Evolutionary conservation across 2,113 vertebrate genomes (phyloP), one percentile per base, ranked within the genome.

Genomic region (Seriola aureovittata): DNA sequence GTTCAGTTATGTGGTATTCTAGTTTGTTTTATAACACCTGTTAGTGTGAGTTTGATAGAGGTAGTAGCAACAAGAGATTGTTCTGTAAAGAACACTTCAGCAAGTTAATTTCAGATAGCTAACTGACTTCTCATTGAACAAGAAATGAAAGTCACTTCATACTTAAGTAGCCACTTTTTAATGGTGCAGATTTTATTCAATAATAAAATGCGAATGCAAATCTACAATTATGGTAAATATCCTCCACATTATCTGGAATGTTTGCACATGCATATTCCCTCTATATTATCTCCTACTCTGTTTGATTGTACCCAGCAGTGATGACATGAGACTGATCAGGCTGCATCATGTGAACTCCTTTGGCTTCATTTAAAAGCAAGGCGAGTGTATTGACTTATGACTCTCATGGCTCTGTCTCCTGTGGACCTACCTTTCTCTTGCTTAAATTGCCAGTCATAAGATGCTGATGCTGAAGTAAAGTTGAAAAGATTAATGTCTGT

Each of bases 291-390:
- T 57, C 19, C 34, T 65, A 64, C 44, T 59, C 23, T 82, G 63
- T 64, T 73, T 48, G 62, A 78, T 71, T 55, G 76, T 29, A 66
- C 48, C 46, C 62, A 78, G 50, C 73, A 38, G 54, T 55, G 50
- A 82, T 78, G 76, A 75, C 72, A 80, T 50, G 64, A 72, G 55
- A 60, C 29, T 1, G 29, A 70, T 71, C 50, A 38, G 63, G 42
- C 38, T 2, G 73, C 67, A 75, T 85, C 75, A 80, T 63, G 23
- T 52, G 46, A 71, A 42, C 46, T 71, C 65, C 44, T 73, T 83
- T 75, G 58, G 44, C 55, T 84, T 92, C 52, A 88, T 93, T 93
- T 91, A 87, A 92, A 93, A 87, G 78, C 78, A 52, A 85, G 78
- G 73, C 71, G 59, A 52, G 75, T 44, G 25, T 57, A 52, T 82